Percentiles rank a stretch among this genome's conserved stretches.
Evolutionary conservation across 2,888 invertebrate species (phyloP).

Genomic region (Lomographa bimaculata): DNA sequence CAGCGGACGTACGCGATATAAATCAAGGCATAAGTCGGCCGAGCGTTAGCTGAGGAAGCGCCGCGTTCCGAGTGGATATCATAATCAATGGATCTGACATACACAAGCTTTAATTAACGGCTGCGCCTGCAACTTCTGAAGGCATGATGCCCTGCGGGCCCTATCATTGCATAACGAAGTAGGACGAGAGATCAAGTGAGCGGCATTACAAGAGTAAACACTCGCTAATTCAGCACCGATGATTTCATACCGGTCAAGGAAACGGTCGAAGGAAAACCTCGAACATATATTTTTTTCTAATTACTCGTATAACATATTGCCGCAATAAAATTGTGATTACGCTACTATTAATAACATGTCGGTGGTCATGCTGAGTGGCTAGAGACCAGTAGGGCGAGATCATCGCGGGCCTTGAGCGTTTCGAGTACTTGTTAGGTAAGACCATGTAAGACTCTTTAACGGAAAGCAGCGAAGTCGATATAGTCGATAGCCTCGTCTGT

Average conservation of each 20-base stretch:
- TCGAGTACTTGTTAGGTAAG: slow-evolving; percentile 58
- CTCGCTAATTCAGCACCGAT: slow-evolving; percentile 55
- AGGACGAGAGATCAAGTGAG: slow-evolving; percentile 59
- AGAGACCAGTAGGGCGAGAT: slow-evolving; percentile 38
- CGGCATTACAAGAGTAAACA: slow-evolving; percentile 66
- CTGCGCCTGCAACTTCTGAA: slow-evolving; percentile 48
- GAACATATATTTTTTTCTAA: slow-evolving; percentile 41
- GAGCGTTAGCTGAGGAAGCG: slow-evolving; percentile 53
- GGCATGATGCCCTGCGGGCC: slow-evolving; percentile 42
- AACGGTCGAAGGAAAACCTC: slow-evolving; percentile 59
- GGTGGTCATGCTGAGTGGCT: slow-evolving; percentile 33
- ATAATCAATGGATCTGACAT: slow-evolving; percentile 52
- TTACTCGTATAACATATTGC: slow-evolving; percentile 36
- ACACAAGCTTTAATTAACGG: slow-evolving; percentile 49
- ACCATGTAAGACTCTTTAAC: slow-evolving; percentile 39
- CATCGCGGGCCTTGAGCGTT: slow-evolving; percentile 46
- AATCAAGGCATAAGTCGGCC: slow-evolving; percentile 61
- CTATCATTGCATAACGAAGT: slow-evolving; percentile 59
- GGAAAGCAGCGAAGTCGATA: slow-evolving; percentile 33
- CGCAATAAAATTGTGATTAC: slow-evolving; percentile 40
- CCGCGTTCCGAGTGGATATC: slow-evolving; percentile 45
- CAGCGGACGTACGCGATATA: slow-evolving; percentile 46
- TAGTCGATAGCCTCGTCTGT: slow-evolving; percentile 40
- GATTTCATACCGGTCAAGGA: slow-evolving; percentile 78
- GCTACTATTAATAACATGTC: slow-evolving; percentile 36